Evolutionary conservation across 2,113 vertebrate genomes (phyloP), one percentile per base, ranked within the genome.

Genomic region (Phalacrocorax brasilianus): DNA sequence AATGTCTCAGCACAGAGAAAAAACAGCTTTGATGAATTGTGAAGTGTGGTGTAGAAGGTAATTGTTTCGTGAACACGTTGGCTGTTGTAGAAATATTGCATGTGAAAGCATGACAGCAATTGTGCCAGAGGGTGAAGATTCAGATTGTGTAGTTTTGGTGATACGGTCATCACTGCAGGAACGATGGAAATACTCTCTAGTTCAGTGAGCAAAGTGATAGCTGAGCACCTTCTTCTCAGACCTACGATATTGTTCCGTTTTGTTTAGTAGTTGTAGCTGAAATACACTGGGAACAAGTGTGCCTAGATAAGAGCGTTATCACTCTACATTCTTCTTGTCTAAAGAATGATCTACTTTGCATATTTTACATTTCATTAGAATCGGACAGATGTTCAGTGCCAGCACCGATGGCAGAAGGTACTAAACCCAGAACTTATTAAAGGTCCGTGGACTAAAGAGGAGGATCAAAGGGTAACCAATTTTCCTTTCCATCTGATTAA

Each of bases 401-500:
- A 99, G 94, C 99, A 99, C 97, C 98, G 99, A 72, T 99, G 99
- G 99, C 99, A 99, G 98, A 99, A 99, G 94, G 99, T 99, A 49
- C 97, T 99, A 79, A 99, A 99, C 96, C 99, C 99, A 91, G 99
- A 99, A 97, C 99, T 99, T 96, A 99, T 99, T 96, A 99, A 99
- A 98, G 99, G 99, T 49, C 99, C 99, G 0, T 99, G 99, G 99
- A 99, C 99, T 94, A 99, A 99, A 98, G 99, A 99, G 97, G 99
- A 99, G 95, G 99, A 99, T 98, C 99, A 99, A 97, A 98, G 99
- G 98, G 99, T 99, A 98, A 98, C 98, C 92, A 94, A 26, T 85
- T 90, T 89, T 96, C 45, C 72, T 65, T 96, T 94, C 87, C 8
- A 0, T 94, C 42, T 70, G 42, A 82, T 84, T 88, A 95, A 59